phyloP scores from a whole-genome alignment of 2,113 vertebrate species.

The Orycteropus afer region DNA sequence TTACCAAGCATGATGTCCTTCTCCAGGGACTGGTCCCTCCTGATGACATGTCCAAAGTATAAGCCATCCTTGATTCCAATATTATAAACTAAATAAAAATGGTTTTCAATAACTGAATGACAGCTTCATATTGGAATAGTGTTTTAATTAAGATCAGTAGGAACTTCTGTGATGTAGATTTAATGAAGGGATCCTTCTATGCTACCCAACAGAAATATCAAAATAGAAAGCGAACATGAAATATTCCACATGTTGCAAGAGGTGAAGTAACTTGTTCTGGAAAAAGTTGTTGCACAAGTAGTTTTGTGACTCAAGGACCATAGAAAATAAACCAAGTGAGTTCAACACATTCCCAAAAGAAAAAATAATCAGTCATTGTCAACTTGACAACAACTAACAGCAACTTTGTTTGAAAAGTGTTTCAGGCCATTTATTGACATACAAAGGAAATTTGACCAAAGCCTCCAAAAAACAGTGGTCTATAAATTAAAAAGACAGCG shows the following conservation, averaged over 20 bases:
- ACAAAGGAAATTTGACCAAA: not conserved
- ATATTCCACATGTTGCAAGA: not conserved
- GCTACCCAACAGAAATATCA: not conserved
- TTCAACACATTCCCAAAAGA: not conserved
- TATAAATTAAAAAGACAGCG: not conserved
- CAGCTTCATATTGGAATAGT: not conserved
- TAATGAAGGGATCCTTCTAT: not conserved
- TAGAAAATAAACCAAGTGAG: not conserved
- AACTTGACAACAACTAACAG: no score
- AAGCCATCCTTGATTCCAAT: no score
- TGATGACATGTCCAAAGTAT: no score
- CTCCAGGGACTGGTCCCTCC: no score
- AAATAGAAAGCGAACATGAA: not conserved
- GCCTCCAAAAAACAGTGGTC: not conserved
- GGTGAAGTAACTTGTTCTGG: not conserved
- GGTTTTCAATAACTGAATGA: not conserved
- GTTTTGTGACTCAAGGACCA: not conserved
- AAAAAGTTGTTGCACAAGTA: not conserved
- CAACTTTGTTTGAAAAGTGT: not conserved
- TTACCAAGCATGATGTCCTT: no score
- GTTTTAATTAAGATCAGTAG: not conserved
- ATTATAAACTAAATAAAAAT: conserved; percentile 3
- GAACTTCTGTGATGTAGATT: not conserved
- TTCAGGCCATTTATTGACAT: not conserved
- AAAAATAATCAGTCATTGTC: not conserved